Evolutionary conservation across 2,113 vertebrate species (phyloP).

Genomic region (Alaudala cheleensis): DNA sequence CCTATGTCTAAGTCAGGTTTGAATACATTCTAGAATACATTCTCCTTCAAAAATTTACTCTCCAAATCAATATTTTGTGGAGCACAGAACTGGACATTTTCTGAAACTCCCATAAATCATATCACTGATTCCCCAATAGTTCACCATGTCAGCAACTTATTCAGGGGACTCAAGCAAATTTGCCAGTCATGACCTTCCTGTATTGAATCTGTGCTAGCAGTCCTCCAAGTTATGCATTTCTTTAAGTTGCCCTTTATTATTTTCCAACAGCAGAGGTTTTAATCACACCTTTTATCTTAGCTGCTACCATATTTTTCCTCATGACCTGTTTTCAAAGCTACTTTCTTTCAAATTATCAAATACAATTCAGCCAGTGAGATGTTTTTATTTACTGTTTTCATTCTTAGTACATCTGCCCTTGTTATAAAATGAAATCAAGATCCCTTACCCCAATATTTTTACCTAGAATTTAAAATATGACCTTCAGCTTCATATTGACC

Average conservation of each 20-base stretch:
- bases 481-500: background rate
- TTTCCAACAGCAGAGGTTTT: background rate
- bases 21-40: conserved; percentile 4
- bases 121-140: conserved; percentile 14
- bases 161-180: conserved; percentile 16
- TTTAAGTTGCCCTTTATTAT: background rate
- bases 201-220: background rate
- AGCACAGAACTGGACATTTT: conserved; percentile 30
- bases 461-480: background rate
- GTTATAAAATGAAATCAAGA: background rate
- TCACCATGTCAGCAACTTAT: conserved; percentile 34
- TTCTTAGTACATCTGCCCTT: background rate
- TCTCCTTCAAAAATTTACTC: conserved; percentile 37
- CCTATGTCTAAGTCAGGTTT: conserved; percentile 17
- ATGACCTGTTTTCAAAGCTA: background rate
- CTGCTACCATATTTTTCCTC: background rate
- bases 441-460: background rate
- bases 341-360: background rate
- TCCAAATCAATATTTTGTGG: conserved; percentile 23
- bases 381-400: background rate
- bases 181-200: conserved; percentile 18
- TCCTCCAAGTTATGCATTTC: background rate
- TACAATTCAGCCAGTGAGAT: background rate
- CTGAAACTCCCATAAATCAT: conserved; percentile 41
- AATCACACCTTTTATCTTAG: background rate